A percentile compares a stretch with the other conserved stretches of the same genome.
phyloP scores from a whole-genome alignment of 2,113 vertebrate species.

The Gorsachius goisagi region DNA sequence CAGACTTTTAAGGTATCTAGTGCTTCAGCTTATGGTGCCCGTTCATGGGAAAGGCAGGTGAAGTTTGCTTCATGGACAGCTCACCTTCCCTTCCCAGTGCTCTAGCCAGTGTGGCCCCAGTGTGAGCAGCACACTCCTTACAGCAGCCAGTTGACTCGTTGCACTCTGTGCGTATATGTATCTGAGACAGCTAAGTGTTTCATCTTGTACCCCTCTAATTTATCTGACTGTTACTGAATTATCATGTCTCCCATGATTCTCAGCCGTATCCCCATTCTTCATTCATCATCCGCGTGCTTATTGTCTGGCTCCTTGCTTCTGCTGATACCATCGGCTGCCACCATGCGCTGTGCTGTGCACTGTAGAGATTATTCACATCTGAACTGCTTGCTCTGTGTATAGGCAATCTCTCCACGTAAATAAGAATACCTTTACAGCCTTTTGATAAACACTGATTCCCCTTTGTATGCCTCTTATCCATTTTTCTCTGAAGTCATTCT shows the following conservation, averaged over 20 bases:
- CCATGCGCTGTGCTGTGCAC: not conserved
- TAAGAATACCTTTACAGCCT: conserved; percentile 8
- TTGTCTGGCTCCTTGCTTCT: not conserved
- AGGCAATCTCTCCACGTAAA: not conserved
- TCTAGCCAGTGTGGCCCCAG: fast-evolving
- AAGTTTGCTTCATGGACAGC: not conserved
- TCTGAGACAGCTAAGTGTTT: not conserved
- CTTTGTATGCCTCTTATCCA: not conserved
- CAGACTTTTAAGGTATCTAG: not conserved
- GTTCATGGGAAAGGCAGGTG: not conserved
- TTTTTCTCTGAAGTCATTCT: conserved; percentile 15
- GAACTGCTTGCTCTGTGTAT: not conserved
- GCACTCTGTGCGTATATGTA: not conserved
- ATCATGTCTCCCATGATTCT: not conserved
- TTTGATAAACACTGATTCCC: conserved; percentile 1
- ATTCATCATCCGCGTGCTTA: not conserved
- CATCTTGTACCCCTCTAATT: not conserved
- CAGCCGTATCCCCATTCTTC: not conserved
- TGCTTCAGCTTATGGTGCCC: not conserved
- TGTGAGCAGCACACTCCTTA: not conserved
- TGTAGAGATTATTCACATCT: not conserved
- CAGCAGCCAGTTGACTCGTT: not conserved
- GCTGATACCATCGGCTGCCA: not conserved
- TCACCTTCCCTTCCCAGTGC: not conserved
- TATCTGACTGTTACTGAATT: not conserved